Conservation (phyloP, 1,140 invertebrate genomes). For the Aethina tumida region DNA sequence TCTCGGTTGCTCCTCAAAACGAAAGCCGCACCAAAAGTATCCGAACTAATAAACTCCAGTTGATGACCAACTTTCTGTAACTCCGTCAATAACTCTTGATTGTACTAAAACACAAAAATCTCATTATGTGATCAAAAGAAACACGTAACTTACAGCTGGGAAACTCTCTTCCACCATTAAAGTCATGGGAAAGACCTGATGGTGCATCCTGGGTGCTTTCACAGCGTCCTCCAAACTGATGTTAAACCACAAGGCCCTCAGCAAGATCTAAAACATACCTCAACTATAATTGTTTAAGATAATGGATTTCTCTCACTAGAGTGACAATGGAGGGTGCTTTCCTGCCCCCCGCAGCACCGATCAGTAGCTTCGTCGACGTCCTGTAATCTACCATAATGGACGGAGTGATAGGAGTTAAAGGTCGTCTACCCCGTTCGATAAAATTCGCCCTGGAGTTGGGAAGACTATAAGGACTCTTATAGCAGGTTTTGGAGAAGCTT, state of each 20-base stretch:
- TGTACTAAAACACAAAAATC: too few relatives aligned
- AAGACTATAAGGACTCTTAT: constrained; percentile 65
- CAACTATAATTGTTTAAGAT: too few relatives aligned
- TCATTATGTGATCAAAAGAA: too few relatives aligned
- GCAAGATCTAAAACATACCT: too few relatives aligned
- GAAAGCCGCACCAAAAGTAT: too few relatives aligned
- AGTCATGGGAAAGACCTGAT: constrained; percentile 60
- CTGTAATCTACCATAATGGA: constrained; percentile 62
- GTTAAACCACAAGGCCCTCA: constrained; percentile 24
- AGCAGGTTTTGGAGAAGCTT: constrained; percentile 79
- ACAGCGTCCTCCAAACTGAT: constrained; percentile 22
- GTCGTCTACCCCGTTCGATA: constrained; percentile 67
- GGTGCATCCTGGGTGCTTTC: constrained; percentile 26
- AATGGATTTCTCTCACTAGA: constrained; percentile 48
- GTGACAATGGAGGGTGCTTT: constrained; percentile 78
- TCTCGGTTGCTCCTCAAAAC: too few relatives aligned
- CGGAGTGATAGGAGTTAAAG: constrained; percentile 86
- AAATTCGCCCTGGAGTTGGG: constrained; percentile 74
- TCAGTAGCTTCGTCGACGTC: constrained; percentile 54
- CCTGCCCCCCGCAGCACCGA: constrained; percentile 82
- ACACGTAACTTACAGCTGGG: too few relatives aligned
- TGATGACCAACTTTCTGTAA: too few relatives aligned
- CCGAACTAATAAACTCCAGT: too few relatives aligned
- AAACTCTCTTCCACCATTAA: constrained; percentile 53
- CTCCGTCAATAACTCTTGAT: too few relatives aligned